These are phyloP conservation scores for Cyrtodaria siliqua DNA, from an alignment of 2,888 invertebrate species.

Conservation along the genomic window DNA sequence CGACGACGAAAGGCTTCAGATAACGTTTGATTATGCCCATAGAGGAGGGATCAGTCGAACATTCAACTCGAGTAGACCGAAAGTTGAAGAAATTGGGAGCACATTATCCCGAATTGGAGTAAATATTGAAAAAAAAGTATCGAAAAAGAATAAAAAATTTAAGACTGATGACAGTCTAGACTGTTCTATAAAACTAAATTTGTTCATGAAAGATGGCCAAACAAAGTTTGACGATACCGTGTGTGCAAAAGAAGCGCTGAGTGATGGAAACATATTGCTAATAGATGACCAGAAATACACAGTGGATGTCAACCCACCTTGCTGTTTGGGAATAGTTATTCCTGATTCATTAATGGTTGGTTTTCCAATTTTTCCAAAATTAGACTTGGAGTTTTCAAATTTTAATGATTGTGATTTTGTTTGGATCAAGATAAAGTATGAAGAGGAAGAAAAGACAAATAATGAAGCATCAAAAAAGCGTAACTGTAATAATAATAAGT, in stretches of 20 bases:
- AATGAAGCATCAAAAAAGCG: conserved; percentile 11
- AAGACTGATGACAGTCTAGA: conserved; percentile 10
- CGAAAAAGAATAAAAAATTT: conserved; percentile 52
- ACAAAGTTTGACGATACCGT: conserved; percentile 52
- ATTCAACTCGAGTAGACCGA: conserved; percentile 73
- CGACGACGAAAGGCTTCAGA: conserved; percentile 56
- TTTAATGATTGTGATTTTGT: conserved; percentile 88
- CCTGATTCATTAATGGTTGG: conserved; percentile 91
- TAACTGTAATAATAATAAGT: conserved; percentile 68
- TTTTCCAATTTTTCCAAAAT: conserved; percentile 92
- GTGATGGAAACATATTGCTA: conserved; percentile 85
- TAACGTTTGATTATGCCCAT: conserved; percentile 68
- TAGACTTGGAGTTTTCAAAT: conserved; percentile 89
- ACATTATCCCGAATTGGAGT: conserved; percentile 67
- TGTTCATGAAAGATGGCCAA: conserved; percentile 51
- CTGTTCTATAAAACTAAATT: conserved; percentile 21
- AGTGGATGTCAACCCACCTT: conserved; percentile 92
- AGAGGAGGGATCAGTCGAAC: conserved; percentile 47
- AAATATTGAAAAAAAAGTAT: conserved; percentile 69
- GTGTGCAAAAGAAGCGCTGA: conserved; percentile 65
- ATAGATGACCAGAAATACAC: conserved; percentile 89
- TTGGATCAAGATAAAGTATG: conserved; percentile 88
- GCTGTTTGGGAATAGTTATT: conserved; percentile 89
- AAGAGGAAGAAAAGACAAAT: conserved; percentile 16
- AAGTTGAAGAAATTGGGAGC: conserved; percentile 68